A percentile compares a stretch with the other conserved stretches of the same genome.
phyloP scores from a whole-genome alignment of 2,888 invertebrate species.

The Drosophila stalkeri region DNA sequence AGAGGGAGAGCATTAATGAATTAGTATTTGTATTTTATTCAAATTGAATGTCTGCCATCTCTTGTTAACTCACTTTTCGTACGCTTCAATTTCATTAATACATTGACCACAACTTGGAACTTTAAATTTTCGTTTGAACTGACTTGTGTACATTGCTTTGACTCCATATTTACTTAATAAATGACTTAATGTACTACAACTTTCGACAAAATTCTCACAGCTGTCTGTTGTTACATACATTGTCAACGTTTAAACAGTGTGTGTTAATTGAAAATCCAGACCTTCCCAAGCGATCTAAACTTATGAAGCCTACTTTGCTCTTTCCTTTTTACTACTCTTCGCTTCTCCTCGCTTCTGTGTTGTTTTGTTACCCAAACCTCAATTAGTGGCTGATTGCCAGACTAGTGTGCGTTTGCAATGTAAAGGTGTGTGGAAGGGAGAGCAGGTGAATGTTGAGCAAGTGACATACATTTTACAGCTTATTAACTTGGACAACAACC shows the following conservation, averaged over 20 bases:
- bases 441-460: slow-evolving; percentile 48
- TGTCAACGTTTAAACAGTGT: not conserved
- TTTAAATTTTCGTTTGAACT: slow-evolving; percentile 22
- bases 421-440: not conserved
- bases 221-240: not conserved
- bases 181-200: not conserved
- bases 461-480: slow-evolving; percentile 82
- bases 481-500: slow-evolving; percentile 78
- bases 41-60: not conserved
- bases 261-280: not conserved
- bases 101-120: slow-evolving; percentile 31
- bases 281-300: slow-evolving; percentile 1
- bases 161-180: slow-evolving; percentile 16
- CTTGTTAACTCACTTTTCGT: slow-evolving; percentile 11
- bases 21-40: not conserved
- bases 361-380: slow-evolving; percentile 39
- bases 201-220: slow-evolving; percentile 11
- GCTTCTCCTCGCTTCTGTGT: not conserved
- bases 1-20: not conserved
- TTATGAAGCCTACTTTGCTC: slow-evolving; percentile 13
- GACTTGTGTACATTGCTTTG: not conserved
- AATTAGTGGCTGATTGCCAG: slow-evolving; percentile 49
- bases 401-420: slow-evolving; percentile 6
- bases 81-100: slow-evolving; percentile 8
- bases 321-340: not conserved